Conservation (phyloP, 2,113 vertebrate genomes). For the Rhabdomys dilectus region DNA sequence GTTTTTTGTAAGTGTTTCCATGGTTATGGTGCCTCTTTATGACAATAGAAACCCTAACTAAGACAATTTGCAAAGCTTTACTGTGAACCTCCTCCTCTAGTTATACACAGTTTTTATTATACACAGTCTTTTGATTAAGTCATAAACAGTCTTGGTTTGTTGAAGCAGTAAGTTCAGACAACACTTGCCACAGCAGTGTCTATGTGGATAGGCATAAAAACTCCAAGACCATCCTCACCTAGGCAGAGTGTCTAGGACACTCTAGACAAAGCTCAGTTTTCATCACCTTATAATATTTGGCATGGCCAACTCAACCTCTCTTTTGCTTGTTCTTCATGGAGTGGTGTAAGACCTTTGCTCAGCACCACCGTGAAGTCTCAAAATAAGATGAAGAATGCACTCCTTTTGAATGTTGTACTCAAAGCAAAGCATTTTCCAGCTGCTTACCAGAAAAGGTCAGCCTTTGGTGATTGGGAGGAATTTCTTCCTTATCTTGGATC, state of each 20-base stretch:
- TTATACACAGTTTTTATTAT: too few species aligned
- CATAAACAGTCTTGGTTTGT: too few species aligned
- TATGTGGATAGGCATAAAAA: neutral
- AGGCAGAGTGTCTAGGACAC: neutral
- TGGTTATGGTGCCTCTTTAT: too few species aligned
- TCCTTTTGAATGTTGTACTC: neutral
- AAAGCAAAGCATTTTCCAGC: neutral
- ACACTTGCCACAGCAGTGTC: neutral
- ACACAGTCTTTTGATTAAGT: too few species aligned
- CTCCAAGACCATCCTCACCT: neutral
- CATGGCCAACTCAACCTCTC: neutral
- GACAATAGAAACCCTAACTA: too few species aligned
- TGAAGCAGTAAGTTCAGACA: too few species aligned
- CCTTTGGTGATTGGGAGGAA: neutral
- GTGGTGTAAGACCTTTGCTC: neutral
- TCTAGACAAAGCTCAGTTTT: neutral
- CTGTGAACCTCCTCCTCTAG: too few species aligned
- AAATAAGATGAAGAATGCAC: neutral
- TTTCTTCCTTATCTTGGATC: neutral
- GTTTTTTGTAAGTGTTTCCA: too few species aligned
- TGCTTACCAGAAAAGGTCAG: neutral
- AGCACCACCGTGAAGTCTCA: neutral
- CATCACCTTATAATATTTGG: neutral
- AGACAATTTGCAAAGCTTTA: too few species aligned
- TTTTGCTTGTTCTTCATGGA: neutral